These are phyloP conservation scores for Sarcophaga subvicina DNA, from an alignment of 2,888 invertebrate genomes.

Conservation along the genomic window DNA sequence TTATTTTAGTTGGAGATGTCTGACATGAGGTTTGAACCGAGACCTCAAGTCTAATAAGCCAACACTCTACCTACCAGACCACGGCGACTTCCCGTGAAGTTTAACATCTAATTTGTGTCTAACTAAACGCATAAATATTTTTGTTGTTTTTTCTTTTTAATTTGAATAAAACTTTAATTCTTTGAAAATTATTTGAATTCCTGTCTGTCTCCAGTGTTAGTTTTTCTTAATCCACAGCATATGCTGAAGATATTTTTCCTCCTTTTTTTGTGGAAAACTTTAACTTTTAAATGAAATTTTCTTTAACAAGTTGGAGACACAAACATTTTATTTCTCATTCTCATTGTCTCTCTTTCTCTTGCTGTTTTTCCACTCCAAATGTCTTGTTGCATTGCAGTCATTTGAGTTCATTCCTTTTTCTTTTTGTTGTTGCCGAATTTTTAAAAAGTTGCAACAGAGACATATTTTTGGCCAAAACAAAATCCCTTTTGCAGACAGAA, in stretches of 20 bases:
- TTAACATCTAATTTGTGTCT: too few species aligned
- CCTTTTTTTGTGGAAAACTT: constrained; percentile 33
- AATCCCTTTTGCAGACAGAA: constrained; percentile 22
- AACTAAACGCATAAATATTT: too few species aligned
- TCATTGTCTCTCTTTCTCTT: constrained; percentile 19
- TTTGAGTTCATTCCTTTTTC: neutral
- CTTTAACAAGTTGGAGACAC: constrained; percentile 31
- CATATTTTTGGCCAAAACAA: constrained; percentile 43
- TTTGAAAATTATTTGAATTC: constrained; percentile 12
- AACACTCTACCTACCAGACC: too few species aligned
- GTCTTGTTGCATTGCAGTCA: constrained; percentile 50
- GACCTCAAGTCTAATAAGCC: too few species aligned
- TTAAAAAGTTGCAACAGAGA: constrained; percentile 36
- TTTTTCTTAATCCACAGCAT: neutral
- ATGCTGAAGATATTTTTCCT: neutral
- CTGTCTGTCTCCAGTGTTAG: neutral
- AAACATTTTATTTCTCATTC: constrained; percentile 23
- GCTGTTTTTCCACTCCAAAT: constrained; percentile 13
- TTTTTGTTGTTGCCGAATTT: constrained; percentile 53
- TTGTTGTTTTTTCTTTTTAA: too few species aligned
- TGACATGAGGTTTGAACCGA: too few species aligned
- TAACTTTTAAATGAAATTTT: constrained; percentile 60
- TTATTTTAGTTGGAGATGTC: too few species aligned
- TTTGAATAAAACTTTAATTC: too few species aligned
- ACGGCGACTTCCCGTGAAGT: too few species aligned